Conservation (phyloP, 2,888 invertebrate genomes). For the Machimus atricapillus region DNA sequence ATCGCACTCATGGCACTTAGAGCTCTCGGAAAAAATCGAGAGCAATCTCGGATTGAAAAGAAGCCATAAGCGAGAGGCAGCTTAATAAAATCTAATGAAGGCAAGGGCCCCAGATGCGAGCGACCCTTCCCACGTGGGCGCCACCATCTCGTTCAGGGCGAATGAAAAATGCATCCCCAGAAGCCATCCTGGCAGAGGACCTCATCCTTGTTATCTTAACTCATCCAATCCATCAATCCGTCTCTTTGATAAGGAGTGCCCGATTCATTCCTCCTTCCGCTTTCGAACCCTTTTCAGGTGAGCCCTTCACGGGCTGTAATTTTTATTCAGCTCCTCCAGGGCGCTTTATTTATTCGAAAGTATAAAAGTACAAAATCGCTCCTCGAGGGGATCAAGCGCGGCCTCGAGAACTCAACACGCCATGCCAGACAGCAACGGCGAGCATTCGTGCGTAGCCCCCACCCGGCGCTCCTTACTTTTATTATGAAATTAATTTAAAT, state of each 20-base stretch:
- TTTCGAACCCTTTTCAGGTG: background rate
- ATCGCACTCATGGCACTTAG: background rate
- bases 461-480: background rate
- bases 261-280: background rate
- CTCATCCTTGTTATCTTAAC: conserved; percentile 8
- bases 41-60: background rate
- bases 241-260: background rate
- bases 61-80: background rate
- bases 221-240: conserved; percentile 18
- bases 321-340: background rate
- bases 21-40: background rate
- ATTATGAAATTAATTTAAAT: conserved; percentile 25
- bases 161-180: conserved; percentile 11
- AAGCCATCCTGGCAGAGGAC: background rate
- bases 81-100: conserved; percentile 3
- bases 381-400: background rate
- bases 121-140: background rate
- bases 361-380: background rate
- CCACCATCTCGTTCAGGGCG: background rate
- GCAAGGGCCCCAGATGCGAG: background rate
- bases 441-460: background rate
- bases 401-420: conserved; percentile 4
- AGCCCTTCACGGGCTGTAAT: background rate
- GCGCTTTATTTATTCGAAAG: background rate
- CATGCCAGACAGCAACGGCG: background rate